Conservation (phyloP, 53 echinoderm and acorn worm species). For the Holothuria scabra region DNA sequence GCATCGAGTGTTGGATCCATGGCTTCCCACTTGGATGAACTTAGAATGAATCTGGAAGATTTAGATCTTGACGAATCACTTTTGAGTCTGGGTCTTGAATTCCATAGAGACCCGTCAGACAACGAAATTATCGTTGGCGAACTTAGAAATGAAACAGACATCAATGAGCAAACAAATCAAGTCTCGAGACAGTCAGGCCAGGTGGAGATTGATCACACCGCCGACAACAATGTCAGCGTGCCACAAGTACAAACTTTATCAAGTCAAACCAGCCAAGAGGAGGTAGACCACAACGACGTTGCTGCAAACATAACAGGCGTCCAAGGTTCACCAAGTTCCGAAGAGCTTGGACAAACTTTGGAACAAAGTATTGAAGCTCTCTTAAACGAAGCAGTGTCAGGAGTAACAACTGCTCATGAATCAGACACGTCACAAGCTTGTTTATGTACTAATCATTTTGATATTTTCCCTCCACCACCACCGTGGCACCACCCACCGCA, state of each 20-base stretch:
- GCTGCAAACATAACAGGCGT: no score
- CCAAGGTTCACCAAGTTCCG: no score
- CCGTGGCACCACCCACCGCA: constrained; percentile 37
- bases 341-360: neutral
- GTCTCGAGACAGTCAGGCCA: no score
- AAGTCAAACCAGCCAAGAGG: no score
- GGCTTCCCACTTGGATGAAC: constrained; percentile 23
- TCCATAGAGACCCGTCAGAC: constrained; percentile 3
- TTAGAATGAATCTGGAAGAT: constrained; percentile 12
- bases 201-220: no score
- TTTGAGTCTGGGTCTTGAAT: constrained; percentile 13
- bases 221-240: no score
- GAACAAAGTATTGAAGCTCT: constrained; percentile 27
- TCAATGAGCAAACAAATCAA: no score
- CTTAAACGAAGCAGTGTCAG: neutral
- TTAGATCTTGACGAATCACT: constrained; percentile 21
- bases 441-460: neutral
- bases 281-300: no score
- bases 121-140: neutral
- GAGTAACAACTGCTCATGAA: neutral
- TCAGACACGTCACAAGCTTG: neutral
- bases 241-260: no score
- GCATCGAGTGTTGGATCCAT: neutral
- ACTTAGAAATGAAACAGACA: neutral
- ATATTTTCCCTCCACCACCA: constrained; percentile 5